Base-by-base conservation (phyloP, 2,888 invertebrate species). In the Agrochola lychnidis region DNA sequence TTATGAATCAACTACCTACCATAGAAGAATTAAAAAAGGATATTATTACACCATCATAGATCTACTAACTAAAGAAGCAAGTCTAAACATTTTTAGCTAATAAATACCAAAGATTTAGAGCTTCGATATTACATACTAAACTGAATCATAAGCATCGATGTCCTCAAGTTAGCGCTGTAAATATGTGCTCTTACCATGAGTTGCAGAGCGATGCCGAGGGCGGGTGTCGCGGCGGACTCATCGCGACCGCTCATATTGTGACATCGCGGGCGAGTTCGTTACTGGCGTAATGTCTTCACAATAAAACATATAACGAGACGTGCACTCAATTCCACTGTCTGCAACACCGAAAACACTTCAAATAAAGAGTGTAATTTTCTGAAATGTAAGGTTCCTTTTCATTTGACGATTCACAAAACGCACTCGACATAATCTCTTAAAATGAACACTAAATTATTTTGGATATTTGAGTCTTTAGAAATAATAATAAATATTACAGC, bases 171-270 rank as follows among this genome's bases (percentile, higher is more conserved):
- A 70, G 22, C 30, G 16, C 25, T 48, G 30, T 40, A 66, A 70
- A 48, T 63, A 56, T 4, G 45, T 56, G 48, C 30, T 64, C 92
- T 90, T 91, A 95, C 96, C 95, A 95, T 96, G 94, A 94, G 95
- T 94, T 94, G 95, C 92, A 94, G 94, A 92, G 95, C 94, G 92
- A 92, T 87, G 82, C 88, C 85, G 85, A 90, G 86, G 87, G 89
- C 90, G 85, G 90, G 89, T 87, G 90, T 90, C 84, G 93, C 91
- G 89, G 91, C 90, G 88, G 90, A 83, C 91, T 96, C 96, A 96
- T 96, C 94, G 92, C 92, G 93, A 88, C 90, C 93, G 93, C 92
- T 95, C 96, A 96, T 96, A 87, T 87, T 95, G 94, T 91, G 93
- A 93, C 96, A 96, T 95, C 88, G 92, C 94, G 94, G 90, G 82